Conservation (phyloP, 2,797 vertebrate genomes). For the Miichthys miiuy region DNA sequence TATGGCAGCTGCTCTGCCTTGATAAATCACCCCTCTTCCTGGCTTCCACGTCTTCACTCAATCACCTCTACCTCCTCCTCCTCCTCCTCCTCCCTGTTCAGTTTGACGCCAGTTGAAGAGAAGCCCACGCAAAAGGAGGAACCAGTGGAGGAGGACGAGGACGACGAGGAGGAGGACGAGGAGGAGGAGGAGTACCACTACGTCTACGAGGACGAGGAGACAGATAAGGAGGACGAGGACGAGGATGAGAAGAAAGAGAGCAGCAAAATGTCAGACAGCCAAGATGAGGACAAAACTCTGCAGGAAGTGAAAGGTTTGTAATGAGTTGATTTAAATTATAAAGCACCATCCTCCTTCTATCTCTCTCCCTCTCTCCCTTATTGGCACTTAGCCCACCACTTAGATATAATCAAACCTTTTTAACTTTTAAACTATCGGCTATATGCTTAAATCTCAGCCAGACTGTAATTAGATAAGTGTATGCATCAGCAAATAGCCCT, state of each 20-base stretch:
- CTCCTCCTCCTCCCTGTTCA: conserved; percentile 52
- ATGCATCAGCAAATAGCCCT: conserved; percentile 38
- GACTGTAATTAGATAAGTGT: conserved; percentile 48
- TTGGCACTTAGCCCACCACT: conserved; percentile 37
- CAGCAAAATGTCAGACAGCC: conserved; percentile 70
- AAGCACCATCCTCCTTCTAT: neutral
- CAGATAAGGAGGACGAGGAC: conserved; percentile 78
- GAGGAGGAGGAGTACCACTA: conserved; percentile 88
- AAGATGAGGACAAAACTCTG: conserved; percentile 85
- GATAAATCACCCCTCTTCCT: conserved; percentile 67
- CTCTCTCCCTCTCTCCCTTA: neutral
- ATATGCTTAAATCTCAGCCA: conserved; percentile 39
- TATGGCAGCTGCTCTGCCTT: conserved; percentile 67
- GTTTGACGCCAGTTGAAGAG: conserved; percentile 78
- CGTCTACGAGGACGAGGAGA: conserved; percentile 86
- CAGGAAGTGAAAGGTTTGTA: conserved; percentile 94
- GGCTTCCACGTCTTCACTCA: conserved; percentile 53
- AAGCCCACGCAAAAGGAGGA: conserved; percentile 82
- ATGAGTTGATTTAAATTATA: conserved; percentile 11
- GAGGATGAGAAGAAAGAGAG: conserved; percentile 86
- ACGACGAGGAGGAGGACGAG: conserved; percentile 83
- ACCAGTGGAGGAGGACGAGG: conserved; percentile 86
- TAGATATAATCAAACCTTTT: conserved; percentile 53
- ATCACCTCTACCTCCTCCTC: conserved; percentile 29
- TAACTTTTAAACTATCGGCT: conserved; percentile 30